Evolutionary conservation across 2,888 invertebrate genomes (phyloP), one percentile per base, ranked within the genome.

Genomic region (Eucera pruinosa): DNA sequence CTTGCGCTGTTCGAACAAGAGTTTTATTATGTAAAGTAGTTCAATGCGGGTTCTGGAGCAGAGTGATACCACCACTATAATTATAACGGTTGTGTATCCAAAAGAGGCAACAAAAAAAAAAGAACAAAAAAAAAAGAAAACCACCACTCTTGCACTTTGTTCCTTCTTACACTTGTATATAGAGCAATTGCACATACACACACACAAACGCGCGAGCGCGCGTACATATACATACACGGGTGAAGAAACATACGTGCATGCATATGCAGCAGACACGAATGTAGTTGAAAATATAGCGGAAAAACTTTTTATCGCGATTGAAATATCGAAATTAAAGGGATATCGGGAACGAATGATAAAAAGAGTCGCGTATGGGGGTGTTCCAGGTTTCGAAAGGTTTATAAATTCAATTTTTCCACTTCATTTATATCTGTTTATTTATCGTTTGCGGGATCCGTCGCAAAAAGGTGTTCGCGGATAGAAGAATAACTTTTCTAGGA

Each of bases 1-100:
- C 68, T 25, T 20, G 47, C 36, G 18, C 36, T 33, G 48, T 62
- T 65, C 43, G 43, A 71, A 45, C 68, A 68, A 25, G 33, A 52
- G 58, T 54, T 76, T 66, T 66, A 62, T 78, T 62, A 43, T 66
- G 57, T 66, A 73, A 77, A 62, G 66, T 66, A 71, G 55, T 55
- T 36, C 25, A 48, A 64, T 57, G 41, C 0, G 43, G 47, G 54
- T 55, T 73, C 66, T 73, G 73, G 69, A 75, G 54, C 52, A 64
- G 54, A 68, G 52, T 30, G 23, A 33, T 11, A 25, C 39, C 39
- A 27, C 23, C 27, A 20, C 33, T 58, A 47, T 41, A 65, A 47
- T 64, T 67, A 45, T 20, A 45, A 52, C 20, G 30, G 62, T 30
- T 45, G 43, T 41, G n/a, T n/a, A n/a, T n/a, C n/a, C n/a, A n/a